A percentile compares a stretch with the other conserved stretches of the same genome.
These are phyloP conservation scores for Paguma larvata DNA, from an alignment of 2,797 vertebrate genomes.

Conservation along the genomic window DNA sequence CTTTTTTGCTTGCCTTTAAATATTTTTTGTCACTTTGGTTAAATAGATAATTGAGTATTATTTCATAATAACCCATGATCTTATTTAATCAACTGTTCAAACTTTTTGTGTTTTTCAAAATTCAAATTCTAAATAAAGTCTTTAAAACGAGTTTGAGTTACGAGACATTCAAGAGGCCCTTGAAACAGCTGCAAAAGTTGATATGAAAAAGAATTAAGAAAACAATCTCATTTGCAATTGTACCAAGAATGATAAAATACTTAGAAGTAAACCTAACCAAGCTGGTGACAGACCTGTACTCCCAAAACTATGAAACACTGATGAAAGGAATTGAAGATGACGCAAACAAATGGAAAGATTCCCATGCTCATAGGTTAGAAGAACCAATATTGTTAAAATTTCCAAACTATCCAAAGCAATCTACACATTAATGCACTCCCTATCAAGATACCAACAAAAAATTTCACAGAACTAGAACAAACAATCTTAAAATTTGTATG, in stretches of 20 bases:
- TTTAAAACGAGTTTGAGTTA: background rate
- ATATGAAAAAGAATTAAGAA: background rate
- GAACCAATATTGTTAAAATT: background rate
- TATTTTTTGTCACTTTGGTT: background rate
- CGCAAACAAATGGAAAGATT: background rate
- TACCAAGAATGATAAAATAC: background rate
- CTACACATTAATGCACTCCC: background rate
- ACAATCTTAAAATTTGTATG: background rate
- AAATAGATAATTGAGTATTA: background rate
- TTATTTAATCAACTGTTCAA: background rate
- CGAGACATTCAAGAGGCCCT: background rate
- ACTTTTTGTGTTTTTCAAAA: background rate
- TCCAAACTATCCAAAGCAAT: background rate
- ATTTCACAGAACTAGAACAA: background rate
- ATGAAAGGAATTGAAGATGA: background rate
- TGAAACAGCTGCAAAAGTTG: background rate
- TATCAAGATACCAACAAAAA: background rate
- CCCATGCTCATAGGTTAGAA: background rate
- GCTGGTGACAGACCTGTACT: background rate
- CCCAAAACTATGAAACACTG: background rate
- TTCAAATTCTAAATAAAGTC: background rate
- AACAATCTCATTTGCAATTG: background rate
- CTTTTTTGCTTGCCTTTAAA: background rate
- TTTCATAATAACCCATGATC: background rate
- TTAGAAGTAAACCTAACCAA: background rate